Evolutionary conservation across 2,113 vertebrate genomes (phyloP).

Genomic region (Probosciger aterrimus): DNA sequence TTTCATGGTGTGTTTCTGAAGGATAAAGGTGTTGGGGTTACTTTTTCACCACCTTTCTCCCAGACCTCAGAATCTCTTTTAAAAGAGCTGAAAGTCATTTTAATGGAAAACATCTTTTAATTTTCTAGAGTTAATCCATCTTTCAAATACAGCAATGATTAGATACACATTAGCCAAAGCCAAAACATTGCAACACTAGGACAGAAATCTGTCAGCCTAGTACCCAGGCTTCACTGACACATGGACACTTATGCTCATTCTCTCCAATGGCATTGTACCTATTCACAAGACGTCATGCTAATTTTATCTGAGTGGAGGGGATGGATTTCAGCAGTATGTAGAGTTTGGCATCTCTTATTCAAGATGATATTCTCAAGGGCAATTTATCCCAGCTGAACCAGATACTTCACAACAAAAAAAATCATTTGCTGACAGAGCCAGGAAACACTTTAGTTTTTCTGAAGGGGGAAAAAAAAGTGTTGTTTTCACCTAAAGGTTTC

Average conservation of each 20-base stretch:
- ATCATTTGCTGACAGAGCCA: not conserved
- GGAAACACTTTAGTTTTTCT: not conserved
- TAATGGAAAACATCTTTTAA: not conserved
- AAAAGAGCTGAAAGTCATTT: not conserved
- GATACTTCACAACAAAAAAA: not conserved
- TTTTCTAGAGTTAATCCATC: not conserved
- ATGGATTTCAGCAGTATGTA: slow-evolving; percentile 23
- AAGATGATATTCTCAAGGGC: not conserved
- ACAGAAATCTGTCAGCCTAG: not conserved
- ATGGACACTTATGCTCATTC: not conserved
- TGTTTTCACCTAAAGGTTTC: not conserved
- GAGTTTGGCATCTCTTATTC: not conserved
- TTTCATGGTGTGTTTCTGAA: not conserved
- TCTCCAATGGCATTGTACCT: not conserved
- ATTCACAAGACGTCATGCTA: not conserved
- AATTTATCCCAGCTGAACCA: not conserved
- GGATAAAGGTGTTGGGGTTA: not conserved
- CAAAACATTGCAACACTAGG: not conserved
- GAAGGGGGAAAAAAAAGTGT: not conserved
- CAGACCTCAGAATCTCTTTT: not conserved
- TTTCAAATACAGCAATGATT: not conserved
- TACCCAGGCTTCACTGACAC: not conserved
- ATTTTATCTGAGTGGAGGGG: not conserved
- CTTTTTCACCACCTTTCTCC: not conserved
- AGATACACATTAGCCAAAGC: not conserved